Evolutionary conservation across 2,888 invertebrate genomes (phyloP).

Genomic region (Lepeophtheirus nordmannii): DNA sequence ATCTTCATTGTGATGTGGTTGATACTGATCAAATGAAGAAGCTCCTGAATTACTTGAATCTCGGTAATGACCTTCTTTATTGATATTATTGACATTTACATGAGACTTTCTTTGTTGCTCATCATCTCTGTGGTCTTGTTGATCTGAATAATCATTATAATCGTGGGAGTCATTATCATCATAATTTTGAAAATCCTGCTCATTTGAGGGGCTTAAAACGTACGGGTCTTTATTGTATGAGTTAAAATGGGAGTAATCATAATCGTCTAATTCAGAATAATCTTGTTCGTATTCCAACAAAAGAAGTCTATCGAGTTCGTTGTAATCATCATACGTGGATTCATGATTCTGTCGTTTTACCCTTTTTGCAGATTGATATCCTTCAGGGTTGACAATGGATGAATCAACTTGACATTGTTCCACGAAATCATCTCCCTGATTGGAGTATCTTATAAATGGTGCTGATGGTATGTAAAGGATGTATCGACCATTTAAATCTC

Average conservation of each 20-base stretch:
- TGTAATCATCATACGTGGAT: background rate
- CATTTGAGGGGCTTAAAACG: background rate
- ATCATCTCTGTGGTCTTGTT: background rate
- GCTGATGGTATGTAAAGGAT: conserved; percentile 1
- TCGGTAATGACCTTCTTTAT: too few relatives aligned
- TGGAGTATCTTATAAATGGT: background rate
- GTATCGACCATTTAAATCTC: conserved; percentile 3
- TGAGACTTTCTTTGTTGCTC: too few relatives aligned
- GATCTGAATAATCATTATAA: background rate
- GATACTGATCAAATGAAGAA: too few relatives aligned
- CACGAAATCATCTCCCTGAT: background rate
- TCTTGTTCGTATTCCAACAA: background rate
- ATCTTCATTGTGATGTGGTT: too few relatives aligned
- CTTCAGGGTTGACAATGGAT: background rate
- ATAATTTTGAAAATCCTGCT: conserved; percentile 9
- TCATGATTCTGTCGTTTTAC: conserved; percentile 2
- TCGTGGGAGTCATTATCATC: background rate
- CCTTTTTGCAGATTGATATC: background rate
- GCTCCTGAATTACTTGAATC: too few relatives aligned
- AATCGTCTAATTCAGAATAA: conserved; percentile 1
- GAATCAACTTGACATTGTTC: conserved; percentile 8
- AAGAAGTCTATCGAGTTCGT: background rate
- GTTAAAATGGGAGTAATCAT: background rate
- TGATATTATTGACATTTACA: too few relatives aligned
- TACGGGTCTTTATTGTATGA: background rate